phyloP scores from a whole-genome alignment of 2,113 vertebrate species.

The Aplodontia rufa region DNA sequence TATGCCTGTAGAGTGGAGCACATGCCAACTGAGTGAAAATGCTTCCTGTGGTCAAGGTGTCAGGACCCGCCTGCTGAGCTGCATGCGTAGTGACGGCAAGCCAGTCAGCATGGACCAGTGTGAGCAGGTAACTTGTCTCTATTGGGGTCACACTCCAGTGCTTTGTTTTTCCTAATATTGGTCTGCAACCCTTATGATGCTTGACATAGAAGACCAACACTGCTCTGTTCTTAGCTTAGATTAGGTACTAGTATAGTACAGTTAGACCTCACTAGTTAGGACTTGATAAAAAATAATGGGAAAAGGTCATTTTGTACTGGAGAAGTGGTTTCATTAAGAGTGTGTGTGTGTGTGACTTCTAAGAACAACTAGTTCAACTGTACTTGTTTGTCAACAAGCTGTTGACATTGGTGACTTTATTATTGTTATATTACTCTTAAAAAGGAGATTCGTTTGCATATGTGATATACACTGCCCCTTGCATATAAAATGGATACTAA shows the following conservation, averaged over 20 bases:
- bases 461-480: background rate
- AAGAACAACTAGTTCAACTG: background rate
- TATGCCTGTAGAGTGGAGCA: slow-evolving; percentile 92
- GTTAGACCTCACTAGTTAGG: background rate
- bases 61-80: slow-evolving; percentile 90
- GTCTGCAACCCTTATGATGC: background rate
- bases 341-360: background rate
- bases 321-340: background rate
- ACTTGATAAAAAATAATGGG: background rate
- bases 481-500: background rate
- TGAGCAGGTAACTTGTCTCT: slow-evolving; percentile 85
- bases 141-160: background rate
- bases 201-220: background rate
- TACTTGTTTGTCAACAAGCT: background rate
- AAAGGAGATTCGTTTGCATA: background rate
- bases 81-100: slow-evolving; percentile 91
- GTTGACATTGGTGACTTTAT: background rate
- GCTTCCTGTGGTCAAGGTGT: slow-evolving; percentile 91
- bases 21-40: slow-evolving; percentile 92
- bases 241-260: background rate
- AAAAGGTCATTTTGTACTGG: background rate
- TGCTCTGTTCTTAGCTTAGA: background rate
- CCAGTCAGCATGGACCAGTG: slow-evolving; percentile 85
- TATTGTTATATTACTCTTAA: background rate
- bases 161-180: background rate